Base-by-base conservation (phyloP, 2,797 vertebrate genomes). In the Pipistrellus nathusii region DNA sequence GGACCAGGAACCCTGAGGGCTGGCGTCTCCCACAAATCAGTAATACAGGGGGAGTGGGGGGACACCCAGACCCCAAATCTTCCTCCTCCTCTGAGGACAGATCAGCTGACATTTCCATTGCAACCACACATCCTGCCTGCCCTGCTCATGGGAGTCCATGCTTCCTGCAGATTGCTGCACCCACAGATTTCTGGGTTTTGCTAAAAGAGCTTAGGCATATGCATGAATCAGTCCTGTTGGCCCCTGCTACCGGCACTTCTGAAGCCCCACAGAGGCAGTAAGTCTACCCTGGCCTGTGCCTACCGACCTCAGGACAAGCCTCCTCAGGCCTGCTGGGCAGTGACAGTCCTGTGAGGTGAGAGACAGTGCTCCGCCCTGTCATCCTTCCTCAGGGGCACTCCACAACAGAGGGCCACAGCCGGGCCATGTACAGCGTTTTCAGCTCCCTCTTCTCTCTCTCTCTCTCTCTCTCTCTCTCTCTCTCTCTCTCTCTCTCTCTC, bases 41-140 rank as follows among this genome's bases (percentile, higher is more conserved):
- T n/a, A 20, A 11, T 21, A 5, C 0, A 0, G 12, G 38, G 21
- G 3, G 1, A 0, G 7, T 8, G 12, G 38, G 27, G 3, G 1
- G 0, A 7, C 17, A 44, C 27, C 35, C 48, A 11, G 27, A 80
- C 44, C 15, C 4, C 1, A 10, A 10, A 4, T 4, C 35, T 75
- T 23, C 21, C n/a, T 53, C 14, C 6, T 13, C 12, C 57, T 73
- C 72, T 0, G 5, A 23, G n/a, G 25, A 18, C 55, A 32, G 78
- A 66, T 13, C 66, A 64, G 38, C n/a, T 46, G 27, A n/a, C 17
- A 1, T 5, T 5, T 5, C 48, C 59, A 1, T 30, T 12, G 11
- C 6, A 8, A 1, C 1, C 44, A 15, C 10, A 23, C 2, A 0
- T 7, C 69, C 30, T 6, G 6, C 23, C 30, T 41, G 20, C 14